phyloP scores from a whole-genome alignment of 2,797 vertebrate genomes.

The Mallotus villosus region DNA sequence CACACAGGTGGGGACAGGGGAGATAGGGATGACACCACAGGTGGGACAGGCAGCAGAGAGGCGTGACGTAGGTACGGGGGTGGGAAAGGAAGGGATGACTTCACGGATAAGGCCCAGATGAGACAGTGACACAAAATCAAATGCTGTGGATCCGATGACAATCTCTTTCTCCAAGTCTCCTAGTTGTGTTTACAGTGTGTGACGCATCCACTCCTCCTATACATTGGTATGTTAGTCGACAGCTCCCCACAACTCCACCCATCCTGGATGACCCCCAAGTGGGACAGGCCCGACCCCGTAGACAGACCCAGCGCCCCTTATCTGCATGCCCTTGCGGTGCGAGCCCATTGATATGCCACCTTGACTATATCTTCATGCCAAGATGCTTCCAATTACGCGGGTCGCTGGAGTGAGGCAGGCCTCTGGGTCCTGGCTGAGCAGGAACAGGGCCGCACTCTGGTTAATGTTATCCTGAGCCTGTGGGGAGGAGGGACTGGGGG shows the following conservation, averaged over 20 bases:
- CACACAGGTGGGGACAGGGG: too few species aligned
- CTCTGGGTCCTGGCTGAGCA: slow-evolving; percentile 67
- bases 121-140: too few species aligned
- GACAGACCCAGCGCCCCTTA: slow-evolving; percentile 68
- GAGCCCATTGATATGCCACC: slow-evolving; percentile 76
- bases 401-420: slow-evolving; percentile 76
- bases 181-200: too few species aligned
- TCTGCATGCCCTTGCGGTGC: slow-evolving; percentile 79
- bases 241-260: too few species aligned
- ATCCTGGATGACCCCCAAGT: slow-evolving; percentile 59
- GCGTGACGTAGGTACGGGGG: too few species aligned
- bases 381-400: slow-evolving; percentile 82
- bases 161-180: too few species aligned
- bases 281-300: slow-evolving; percentile 60
- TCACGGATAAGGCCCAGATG: too few species aligned
- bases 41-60: too few species aligned
- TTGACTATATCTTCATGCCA: slow-evolving; percentile 81
- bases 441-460: slow-evolving; percentile 45
- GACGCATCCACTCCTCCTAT: too few species aligned
- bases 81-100: slow-evolving; percentile 36
- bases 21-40: slow-evolving; percentile 39
- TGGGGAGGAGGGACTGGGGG: slow-evolving; percentile 34
- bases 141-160: too few species aligned
- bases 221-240: too few species aligned
- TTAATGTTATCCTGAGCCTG: slow-evolving; percentile 65